These are phyloP conservation scores for Prosopocoilus inquinatus DNA, from an alignment of 2,888 invertebrate species.

Conservation along the genomic window DNA sequence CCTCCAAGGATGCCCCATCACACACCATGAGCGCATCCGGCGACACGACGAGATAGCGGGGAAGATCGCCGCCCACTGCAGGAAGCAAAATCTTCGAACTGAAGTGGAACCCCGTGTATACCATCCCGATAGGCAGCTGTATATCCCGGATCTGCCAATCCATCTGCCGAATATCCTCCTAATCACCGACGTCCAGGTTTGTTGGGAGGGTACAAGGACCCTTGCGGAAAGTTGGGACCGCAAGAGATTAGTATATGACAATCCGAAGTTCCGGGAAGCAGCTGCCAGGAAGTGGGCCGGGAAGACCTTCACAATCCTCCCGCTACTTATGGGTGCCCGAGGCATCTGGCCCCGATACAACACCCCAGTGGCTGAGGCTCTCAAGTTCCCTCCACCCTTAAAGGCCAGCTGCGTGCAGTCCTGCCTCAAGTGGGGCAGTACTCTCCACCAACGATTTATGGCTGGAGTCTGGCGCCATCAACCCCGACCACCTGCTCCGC, in stretches of 20 bases:
- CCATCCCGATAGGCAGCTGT: constrained; percentile 24
- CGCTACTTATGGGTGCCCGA: constrained; percentile 19
- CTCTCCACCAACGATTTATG: too few relatives aligned
- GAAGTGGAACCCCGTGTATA: constrained; percentile 29
- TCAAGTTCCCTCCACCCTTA: too few relatives aligned
- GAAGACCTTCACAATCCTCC: not conserved
- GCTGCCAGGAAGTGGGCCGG: constrained; percentile 2
- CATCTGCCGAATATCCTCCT: constrained; percentile 4
- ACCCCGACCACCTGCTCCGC: constrained; percentile 5
- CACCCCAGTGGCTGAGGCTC: not conserved
- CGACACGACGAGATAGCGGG: constrained; percentile 25
- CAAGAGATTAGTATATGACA: constrained; percentile 15
- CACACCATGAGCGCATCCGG: constrained; percentile 18
- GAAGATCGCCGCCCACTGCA: constrained; percentile 23
- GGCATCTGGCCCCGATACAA: constrained; percentile 20
- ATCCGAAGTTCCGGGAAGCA: constrained; percentile 5
- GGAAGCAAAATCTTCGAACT: constrained; percentile 6
- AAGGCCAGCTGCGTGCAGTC: too few relatives aligned
- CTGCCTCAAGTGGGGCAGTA: too few relatives aligned
- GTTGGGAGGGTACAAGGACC: constrained; percentile 19
- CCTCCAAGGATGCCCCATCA: constrained; percentile 20
- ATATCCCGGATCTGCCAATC: constrained; percentile 24
- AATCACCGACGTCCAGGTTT: constrained; percentile 17
- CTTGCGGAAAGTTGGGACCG: constrained; percentile 12
- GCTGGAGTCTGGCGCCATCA: too few relatives aligned